A percentile compares a stretch with the other conserved stretches of the same genome.
Conservation (phyloP, 2,797 vertebrate species). For the Diplodus puntazzo region DNA sequence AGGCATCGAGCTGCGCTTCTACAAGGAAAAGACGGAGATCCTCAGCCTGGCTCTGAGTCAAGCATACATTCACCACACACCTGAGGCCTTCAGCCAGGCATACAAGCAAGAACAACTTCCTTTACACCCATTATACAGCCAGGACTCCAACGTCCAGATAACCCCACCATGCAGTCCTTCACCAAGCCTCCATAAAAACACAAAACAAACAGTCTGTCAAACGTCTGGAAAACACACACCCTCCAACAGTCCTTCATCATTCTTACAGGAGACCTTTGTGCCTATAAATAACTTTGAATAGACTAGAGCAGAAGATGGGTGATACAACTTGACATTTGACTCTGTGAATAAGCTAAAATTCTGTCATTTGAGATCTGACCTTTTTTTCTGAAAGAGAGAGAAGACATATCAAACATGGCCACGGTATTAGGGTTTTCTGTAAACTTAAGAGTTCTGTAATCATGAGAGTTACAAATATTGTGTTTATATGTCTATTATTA, state of each 20-base stretch:
- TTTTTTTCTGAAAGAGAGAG: not conserved
- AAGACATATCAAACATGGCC: not conserved
- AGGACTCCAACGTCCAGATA: conserved; percentile 46
- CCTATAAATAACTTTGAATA: conserved; percentile 47
- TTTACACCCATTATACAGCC: conserved; percentile 61
- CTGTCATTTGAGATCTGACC: not conserved
- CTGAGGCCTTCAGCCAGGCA: conserved; percentile 54
- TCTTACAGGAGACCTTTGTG: conserved; percentile 38
- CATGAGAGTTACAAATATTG: not conserved
- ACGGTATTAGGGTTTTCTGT: conserved; percentile 3
- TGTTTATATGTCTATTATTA: not conserved
- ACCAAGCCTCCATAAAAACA: conserved; percentile 45
- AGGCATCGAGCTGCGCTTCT: conserved; percentile 91
- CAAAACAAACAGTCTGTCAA: conserved; percentile 45
- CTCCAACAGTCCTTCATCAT: conserved; percentile 21
- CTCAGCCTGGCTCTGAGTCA: conserved; percentile 92
- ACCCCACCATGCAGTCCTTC: conserved; percentile 54
- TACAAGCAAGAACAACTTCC: conserved; percentile 68
- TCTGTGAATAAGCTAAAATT: not conserved
- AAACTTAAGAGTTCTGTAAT: not conserved
- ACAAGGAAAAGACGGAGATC: conserved; percentile 95
- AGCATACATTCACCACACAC: conserved; percentile 76
- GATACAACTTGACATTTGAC: not conserved
- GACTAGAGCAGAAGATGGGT: conserved; percentile 24
- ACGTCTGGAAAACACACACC: conserved; percentile 37